A percentile compares a stretch with the other conserved stretches of the same genome.
These are phyloP conservation scores for Napeogenes inachia DNA, from an alignment of 2,888 invertebrate species.

Conservation along the genomic window DNA sequence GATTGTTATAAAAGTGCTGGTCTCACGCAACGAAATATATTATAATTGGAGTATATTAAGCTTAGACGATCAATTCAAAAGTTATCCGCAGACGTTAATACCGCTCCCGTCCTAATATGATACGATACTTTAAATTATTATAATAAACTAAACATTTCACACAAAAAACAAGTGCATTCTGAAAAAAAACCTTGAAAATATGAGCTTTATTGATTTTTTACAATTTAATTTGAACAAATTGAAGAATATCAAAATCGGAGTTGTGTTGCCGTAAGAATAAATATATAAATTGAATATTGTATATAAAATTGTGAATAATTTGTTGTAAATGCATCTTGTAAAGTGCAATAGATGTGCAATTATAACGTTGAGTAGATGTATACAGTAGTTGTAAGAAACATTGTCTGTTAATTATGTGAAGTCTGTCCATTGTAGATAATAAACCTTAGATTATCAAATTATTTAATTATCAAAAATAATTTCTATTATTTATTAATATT, in stretches of 20 bases:
- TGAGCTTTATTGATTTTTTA: not conserved
- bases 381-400: slow-evolving; percentile 55
- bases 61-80: slow-evolving; percentile 3
- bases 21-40: slow-evolving; percentile 59
- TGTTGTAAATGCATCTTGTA: slow-evolving; percentile 76
- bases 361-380: slow-evolving; percentile 73
- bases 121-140: slow-evolving; percentile 42
- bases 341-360: slow-evolving; percentile 76
- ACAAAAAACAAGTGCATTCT: too few relatives aligned
- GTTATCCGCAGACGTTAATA: slow-evolving; percentile 32
- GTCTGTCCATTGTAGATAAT: slow-evolving; percentile 66
- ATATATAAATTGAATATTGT: slow-evolving; percentile 46
- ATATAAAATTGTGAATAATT: slow-evolving; percentile 66
- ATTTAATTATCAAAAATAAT: not conserved
- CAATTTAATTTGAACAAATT: slow-evolving; percentile 9
- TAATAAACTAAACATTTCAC: too few relatives aligned
- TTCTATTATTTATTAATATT: not conserved
- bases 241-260: not conserved
- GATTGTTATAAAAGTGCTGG: slow-evolving; percentile 27
- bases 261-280: slow-evolving; percentile 4
- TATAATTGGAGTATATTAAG: slow-evolving; percentile 37
- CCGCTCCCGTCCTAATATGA: slow-evolving; percentile 68
- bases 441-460: slow-evolving; percentile 26
- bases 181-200: too few relatives aligned
- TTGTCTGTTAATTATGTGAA: slow-evolving; percentile 63